phyloP scores from a whole-genome alignment of 2,888 invertebrate species.

The Amorpha juglandis region DNA sequence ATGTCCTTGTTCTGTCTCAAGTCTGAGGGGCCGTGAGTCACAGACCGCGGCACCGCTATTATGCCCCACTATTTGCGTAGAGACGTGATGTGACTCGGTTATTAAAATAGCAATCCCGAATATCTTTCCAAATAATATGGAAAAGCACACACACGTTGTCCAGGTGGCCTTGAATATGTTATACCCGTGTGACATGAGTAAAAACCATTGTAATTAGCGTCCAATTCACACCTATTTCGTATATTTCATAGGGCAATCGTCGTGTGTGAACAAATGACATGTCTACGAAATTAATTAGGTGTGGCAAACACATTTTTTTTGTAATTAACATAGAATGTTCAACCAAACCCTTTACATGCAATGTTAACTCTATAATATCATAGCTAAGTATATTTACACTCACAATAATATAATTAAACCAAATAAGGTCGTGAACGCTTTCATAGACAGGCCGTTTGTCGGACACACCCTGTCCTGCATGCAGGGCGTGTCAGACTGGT shows the following conservation, averaged over 20 bases:
- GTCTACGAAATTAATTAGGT: slow-evolving; percentile 19
- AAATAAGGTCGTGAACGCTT: slow-evolving; percentile 48
- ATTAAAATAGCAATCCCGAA: slow-evolving; percentile 36
- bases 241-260: slow-evolving; percentile 26
- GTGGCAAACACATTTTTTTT: slow-evolving; percentile 1
- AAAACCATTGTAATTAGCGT: slow-evolving; percentile 1
- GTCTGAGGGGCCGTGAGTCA: slow-evolving; percentile 63
- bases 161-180: slow-evolving; percentile 10
- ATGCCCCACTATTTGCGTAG: slow-evolving; percentile 58
- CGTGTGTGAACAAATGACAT: slow-evolving; percentile 4
- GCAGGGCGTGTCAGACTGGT: slow-evolving; percentile 50
- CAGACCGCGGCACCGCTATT: slow-evolving; percentile 62
- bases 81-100: slow-evolving; percentile 59
- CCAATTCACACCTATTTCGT: slow-evolving; percentile 24
- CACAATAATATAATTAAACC: slow-evolving; percentile 43
- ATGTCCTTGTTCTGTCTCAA: slow-evolving; percentile 77
- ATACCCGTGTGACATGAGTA: slow-evolving; percentile 4
- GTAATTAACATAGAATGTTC: slow-evolving; percentile 38
- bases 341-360: slow-evolving; percentile 25
- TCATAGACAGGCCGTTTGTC: slow-evolving; percentile 36
- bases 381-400: slow-evolving; percentile 23
- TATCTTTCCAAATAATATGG: slow-evolving; percentile 13
- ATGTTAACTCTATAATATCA: slow-evolving; percentile 6
- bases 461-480: slow-evolving; percentile 46
- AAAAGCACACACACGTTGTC: not conserved